Percentiles rank a stretch among this genome's conserved stretches.
phyloP scores from a whole-genome alignment of 1,140 invertebrate genomes.

The Calycopis cecrops region DNA sequence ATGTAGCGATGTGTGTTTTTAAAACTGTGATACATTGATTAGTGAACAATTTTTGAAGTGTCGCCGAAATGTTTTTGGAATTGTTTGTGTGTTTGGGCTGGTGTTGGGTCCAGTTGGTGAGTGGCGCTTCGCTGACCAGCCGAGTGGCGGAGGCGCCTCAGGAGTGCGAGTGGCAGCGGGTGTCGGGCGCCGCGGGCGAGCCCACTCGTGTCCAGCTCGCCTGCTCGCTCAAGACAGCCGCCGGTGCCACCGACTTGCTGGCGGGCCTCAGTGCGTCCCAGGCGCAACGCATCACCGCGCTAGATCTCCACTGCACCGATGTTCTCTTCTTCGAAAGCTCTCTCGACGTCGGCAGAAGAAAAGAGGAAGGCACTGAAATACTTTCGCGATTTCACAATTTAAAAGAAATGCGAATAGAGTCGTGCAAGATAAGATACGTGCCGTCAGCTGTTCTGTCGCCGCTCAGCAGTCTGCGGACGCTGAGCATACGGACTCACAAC shows the following conservation, averaged over 20 bases:
- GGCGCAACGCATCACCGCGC: slow-evolving; percentile 81
- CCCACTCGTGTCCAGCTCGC: slow-evolving; percentile 77
- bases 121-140: slow-evolving; percentile 59
- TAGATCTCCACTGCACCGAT: slow-evolving; percentile 87
- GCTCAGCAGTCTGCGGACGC: slow-evolving; percentile 79
- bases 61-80: slow-evolving; percentile 61
- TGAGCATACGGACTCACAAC: slow-evolving; percentile 86
- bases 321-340: slow-evolving; percentile 86
- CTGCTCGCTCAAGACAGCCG: slow-evolving; percentile 84
- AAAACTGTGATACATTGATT: slow-evolving; percentile 60
- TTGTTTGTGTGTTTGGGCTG: slow-evolving; percentile 59
- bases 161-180: slow-evolving; percentile 81
- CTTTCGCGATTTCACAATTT: slow-evolving; percentile 82
- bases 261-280: slow-evolving; percentile 81
- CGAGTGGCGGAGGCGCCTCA: slow-evolving; percentile 76
- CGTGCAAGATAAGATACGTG: slow-evolving; percentile 86
- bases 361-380: slow-evolving; percentile 79
- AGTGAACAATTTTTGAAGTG: slow-evolving; percentile 41
- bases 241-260: slow-evolving; percentile 80
- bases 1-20: slow-evolving; percentile 57
- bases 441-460: slow-evolving; percentile 81
- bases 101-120: slow-evolving; percentile 49
- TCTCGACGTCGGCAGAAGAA: slow-evolving; percentile 76
- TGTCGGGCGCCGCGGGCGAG: slow-evolving; percentile 71
- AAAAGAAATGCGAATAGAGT: slow-evolving; percentile 82